Evolutionary conservation across 2,888 invertebrate species (phyloP), one percentile per base, ranked within the genome.

Genomic region (Caradrina clavipalpis): DNA sequence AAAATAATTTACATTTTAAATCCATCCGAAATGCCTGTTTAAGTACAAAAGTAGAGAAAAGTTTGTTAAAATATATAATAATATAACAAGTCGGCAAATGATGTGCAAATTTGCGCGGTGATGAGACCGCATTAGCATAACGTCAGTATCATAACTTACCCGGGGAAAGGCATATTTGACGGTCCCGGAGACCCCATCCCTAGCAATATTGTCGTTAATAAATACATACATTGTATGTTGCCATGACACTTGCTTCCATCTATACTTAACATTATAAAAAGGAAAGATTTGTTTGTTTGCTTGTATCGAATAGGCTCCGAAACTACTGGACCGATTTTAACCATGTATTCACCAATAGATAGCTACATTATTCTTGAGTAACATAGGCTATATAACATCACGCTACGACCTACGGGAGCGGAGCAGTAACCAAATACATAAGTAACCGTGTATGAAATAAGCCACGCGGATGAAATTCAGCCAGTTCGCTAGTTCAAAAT

Each of bases 61-160:
- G 78, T 83, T 86, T 79, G 77, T 76, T 79, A 73, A 80, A 86
- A 81, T 82, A 83, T 82, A 59, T 76, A n/a, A n/a, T n/a, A n/a
- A n/a, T n/a, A 83, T 82, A 80, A 78, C 78, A 85, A 85, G 80
- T 78, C 80, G 78, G 78, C 79, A 81, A 86, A 86, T 86, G 84
- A 83, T 82, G 87, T 86, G 86, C 80, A 85, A 88, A 88, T 88
- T 85, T 80, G 73, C 59, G 73, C 60, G 78, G 74, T 80, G 78
- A 85, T 76, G 82, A 81, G 78, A 65, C 59, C 78, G 83, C 81
- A 87, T 89, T 86, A 83, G 73, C 86, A 87, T 86, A 85, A 81
- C 78, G 73, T 85, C 81, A 83, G 76, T 74, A 78, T 77, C 80
- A 83, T 86, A 80, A 82, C 73, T 85, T 83, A 82, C 69, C 67